Evolutionary conservation across 2,797 vertebrate genomes (phyloP), one percentile per base, ranked within the genome.

Genomic region (Myotis daubentonii): DNA sequence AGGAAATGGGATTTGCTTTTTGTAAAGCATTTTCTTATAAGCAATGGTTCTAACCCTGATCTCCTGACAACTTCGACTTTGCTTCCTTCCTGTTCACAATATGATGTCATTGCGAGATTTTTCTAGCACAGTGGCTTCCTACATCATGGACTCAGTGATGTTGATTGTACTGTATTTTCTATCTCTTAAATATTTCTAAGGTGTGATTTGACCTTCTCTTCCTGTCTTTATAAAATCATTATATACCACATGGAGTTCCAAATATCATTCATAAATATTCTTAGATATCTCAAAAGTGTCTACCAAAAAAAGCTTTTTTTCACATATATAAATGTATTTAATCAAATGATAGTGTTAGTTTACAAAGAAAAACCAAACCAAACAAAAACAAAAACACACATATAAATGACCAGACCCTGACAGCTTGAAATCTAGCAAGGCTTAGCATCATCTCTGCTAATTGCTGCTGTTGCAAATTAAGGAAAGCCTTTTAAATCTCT

Each of bases 391-490:
- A 23, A 62, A 25, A 83, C 84, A 23, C 33, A 94, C 94, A 97
- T 92, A 96, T 96, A 97, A 97, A 97, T 89, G 95, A 66, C 10
- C 71, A 97, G 92, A 96, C 97, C 95, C 55, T 95, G 97, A 97
- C 98, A 98, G 97, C 97, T 98, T 98, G 97, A 96, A 87, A 90
- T 95, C 91, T 94, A 96, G 83, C 91, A 94, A 98, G 36, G 95
- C 92, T 97, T 96, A 98, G 94, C 94, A 98, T 86, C 87, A 84
- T 97, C 80, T 86, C 97, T 97, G 94, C 96, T 98, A 99, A 98
- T 98, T 98, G 97, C 98, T 98, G 96, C 98, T 96, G 96, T 81
- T 87, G 90, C 97, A 98, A 98, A 98, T 98, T 98, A 98, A 98
- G 97, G 97, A 97, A 97, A 97, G 97, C 2, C 87, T 98, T 98